These are phyloP conservation scores for Lamprotornis superbus DNA, from an alignment of 2,113 vertebrate species.

Conservation along the genomic window DNA sequence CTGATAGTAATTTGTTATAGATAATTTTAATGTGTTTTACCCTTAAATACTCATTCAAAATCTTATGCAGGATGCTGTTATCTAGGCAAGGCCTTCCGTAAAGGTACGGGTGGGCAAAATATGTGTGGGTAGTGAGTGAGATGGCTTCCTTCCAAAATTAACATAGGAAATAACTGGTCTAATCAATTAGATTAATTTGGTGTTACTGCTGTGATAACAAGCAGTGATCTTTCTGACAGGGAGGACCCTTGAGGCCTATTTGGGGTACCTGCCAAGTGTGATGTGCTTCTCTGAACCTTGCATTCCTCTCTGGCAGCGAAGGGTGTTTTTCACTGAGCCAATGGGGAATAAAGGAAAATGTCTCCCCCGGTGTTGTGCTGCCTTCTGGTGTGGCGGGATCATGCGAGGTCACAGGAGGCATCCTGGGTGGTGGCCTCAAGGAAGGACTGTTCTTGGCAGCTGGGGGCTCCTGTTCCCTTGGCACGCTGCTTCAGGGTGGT, in stretches of 20 bases:
- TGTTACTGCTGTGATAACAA: background rate
- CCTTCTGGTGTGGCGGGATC: accelerated
- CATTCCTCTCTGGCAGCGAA: background rate
- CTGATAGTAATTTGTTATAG: background rate
- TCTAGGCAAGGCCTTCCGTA: background rate
- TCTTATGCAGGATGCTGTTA: background rate
- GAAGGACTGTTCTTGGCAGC: background rate
- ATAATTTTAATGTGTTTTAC: background rate
- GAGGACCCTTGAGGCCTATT: background rate
- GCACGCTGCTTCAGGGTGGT: background rate
- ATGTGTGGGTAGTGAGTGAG: background rate
- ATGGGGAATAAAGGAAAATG: background rate
- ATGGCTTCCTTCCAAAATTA: background rate
- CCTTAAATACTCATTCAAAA: background rate
- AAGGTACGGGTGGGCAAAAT: background rate
- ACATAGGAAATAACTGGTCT: background rate
- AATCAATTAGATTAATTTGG: background rate
- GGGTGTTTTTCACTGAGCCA: background rate
- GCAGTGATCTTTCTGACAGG: background rate
- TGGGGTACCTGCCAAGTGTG: background rate
- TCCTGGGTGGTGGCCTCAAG: background rate
- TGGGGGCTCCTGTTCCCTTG: background rate
- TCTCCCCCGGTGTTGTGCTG: background rate
- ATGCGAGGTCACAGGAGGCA: accelerated
- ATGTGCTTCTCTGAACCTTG: background rate